A percentile compares a stretch with the other conserved stretches of the same genome.
These are phyloP conservation scores for Nemoura dubitans DNA, from an alignment of 2,888 invertebrate genomes.

Conservation along the genomic window DNA sequence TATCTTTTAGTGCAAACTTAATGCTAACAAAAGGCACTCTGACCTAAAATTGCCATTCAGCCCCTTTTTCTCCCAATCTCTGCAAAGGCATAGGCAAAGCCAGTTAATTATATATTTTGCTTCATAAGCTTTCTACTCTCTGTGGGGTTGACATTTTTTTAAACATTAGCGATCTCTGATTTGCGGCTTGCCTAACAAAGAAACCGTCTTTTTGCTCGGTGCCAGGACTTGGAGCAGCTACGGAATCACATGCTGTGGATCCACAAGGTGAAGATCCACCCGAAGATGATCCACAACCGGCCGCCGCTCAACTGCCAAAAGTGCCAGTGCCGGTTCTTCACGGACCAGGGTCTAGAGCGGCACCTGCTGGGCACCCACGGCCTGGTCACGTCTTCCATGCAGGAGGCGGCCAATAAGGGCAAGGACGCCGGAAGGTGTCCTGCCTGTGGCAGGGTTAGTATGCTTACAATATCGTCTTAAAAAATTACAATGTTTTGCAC, in stretches of 20 bases:
- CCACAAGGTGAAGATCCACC: conserved; percentile 95
- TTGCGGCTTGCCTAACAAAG: no score
- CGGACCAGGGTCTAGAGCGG: conserved; percentile 90
- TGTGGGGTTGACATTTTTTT: no score
- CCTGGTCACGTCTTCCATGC: conserved; percentile 94
- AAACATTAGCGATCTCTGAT: no score
- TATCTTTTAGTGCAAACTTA: no score
- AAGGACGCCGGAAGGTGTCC: conserved; percentile 95
- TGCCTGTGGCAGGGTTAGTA: conserved; percentile 88
- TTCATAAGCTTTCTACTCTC: no score
- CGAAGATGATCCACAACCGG: conserved; percentile 94
- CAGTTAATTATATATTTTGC: no score
- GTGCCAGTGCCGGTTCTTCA: conserved; percentile 96
- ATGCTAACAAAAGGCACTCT: no score
- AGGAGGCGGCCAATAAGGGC: conserved; percentile 93
- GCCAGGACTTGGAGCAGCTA: conserved; percentile 84
- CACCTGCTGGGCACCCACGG: conserved; percentile 95
- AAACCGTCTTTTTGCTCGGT: no score
- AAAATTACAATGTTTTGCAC: no score
- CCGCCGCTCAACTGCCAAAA: conserved; percentile 96
- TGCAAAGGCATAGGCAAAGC: no score
- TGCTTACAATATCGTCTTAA: not conserved
- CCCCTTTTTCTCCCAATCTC: no score
- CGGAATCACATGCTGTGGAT: conserved; percentile 98
- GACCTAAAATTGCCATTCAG: no score